Evolutionary conservation across 2,113 vertebrate genomes (phyloP), one percentile per base, ranked within the genome.

Genomic region (Erinaceus europaeus): DNA sequence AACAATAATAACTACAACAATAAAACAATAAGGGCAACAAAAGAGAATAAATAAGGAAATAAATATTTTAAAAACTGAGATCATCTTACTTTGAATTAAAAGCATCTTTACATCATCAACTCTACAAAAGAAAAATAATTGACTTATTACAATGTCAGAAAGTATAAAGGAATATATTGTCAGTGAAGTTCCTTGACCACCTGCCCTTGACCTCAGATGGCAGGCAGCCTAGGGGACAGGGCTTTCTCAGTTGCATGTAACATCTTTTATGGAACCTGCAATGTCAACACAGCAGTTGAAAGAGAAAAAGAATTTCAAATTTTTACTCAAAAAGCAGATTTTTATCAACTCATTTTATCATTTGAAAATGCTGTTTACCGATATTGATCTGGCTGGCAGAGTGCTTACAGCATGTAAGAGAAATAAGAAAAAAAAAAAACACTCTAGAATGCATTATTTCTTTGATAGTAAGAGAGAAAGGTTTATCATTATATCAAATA

Each of bases 61-160:
- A n/a, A n/a, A n/a, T n/a, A 25, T 18, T 20, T 68, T 1, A 79
- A 36, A 85, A 36, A 1, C 2, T 62, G 34, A 82, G 27, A 80
- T 77, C 68, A 7, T 29, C 7, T 68, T 18, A 27, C 27, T 48
- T 3, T 57, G 86, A 71, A 55, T 27, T 55, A 71, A 48, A 75
- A 79, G 17, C 14, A 48, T 59, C 72, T 59, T 40, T 20, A 52
- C 6, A 48, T 12, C 36, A 61, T 14, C 53, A 34, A 29, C 4
- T 86, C 36, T 59, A 21, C 42, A 48, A 52, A 75, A 93, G 29
- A 73, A 79, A 88, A 67, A 68, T 59, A 20, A 76, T 42, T 40
- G n/a, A 50, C 4, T 48, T 55, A 72, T 52, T 44, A 32, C 81
- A 77, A 40, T 50, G 32, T 90, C 55, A 68, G 36, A 62, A 74